Percentiles rank a stretch among this genome's conserved stretches.
phyloP scores from a whole-genome alignment of 2,888 invertebrate genomes.

The Rapana venosa region DNA sequence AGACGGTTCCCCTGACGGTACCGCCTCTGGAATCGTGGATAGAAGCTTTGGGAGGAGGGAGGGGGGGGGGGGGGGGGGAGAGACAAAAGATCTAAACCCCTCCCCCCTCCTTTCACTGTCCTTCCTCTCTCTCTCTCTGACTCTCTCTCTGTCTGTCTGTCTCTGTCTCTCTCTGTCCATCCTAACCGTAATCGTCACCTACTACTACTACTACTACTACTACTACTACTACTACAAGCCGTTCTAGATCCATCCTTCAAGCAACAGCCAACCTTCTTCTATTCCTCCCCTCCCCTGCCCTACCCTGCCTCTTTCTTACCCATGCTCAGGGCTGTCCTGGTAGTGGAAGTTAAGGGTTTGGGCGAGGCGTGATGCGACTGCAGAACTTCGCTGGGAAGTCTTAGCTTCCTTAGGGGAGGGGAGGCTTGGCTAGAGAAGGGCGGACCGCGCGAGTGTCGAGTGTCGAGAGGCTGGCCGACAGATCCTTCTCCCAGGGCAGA shows the following conservation, averaged over 20 bases:
- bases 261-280: not conserved
- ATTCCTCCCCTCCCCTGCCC: not conserved
- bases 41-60: not conserved
- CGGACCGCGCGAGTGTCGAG: too few species aligned
- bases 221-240: too few species aligned
- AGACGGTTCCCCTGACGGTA: not conserved
- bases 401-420: too few species aligned
- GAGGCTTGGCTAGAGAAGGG: too few species aligned
- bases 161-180: not conserved
- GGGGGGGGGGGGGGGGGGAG: not conserved
- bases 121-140: not conserved
- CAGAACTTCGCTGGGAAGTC: not conserved
- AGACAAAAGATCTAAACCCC: not conserved
- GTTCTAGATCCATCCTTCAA: not conserved
- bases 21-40: not conserved
- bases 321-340: not conserved
- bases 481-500: too few species aligned
- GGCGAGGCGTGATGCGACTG: constrained; percentile 13
- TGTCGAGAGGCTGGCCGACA: too few species aligned
- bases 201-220: too few species aligned
- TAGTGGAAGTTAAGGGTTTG: not conserved
- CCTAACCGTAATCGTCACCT: too few species aligned
- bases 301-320: not conserved
- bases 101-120: not conserved
- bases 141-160: not conserved